Base-by-base conservation (phyloP, 2,888 invertebrate species). In the Chirona hameri region DNA sequence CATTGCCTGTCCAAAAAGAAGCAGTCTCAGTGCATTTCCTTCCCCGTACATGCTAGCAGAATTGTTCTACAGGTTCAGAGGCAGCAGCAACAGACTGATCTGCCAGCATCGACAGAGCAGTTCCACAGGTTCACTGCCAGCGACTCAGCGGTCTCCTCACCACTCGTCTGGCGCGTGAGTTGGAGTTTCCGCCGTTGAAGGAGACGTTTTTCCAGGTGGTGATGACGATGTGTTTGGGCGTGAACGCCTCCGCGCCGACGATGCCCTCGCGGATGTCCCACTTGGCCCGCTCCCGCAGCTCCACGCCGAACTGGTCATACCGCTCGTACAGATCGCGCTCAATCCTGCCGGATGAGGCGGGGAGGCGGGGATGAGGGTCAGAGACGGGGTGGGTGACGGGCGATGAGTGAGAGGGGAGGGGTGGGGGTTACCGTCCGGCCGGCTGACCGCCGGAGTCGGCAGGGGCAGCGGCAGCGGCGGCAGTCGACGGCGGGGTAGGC, bases 131-230 rank as follows among this genome's bases (percentile, higher is more conserved):
- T 39, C 39, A 39, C 39, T 5, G 39, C 2, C 52, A 9, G 18
- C 52, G 12, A 52, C 60, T 27, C 48, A 24, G 21, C n/a, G 48
- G 18, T 84, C 85, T 84, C 84, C 85, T 84, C 84, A 87, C 87
- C 83, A 85, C 86, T 85, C 86, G 85, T 65, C 85, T 85, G 52
- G 87, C 86, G 55, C 86, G 85, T 81, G 86, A 86, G 81, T 86
- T 86, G 83, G 86, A 85, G 60, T 85, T 86, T 85, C 96, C 96
- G 82, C 96, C 96, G 87, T 94, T 92, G 88, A 97, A 97, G 0
- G 96, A 95, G 89, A 98, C 93, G 88, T 98, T 98, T 88, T 95
- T 96, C 99, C 98, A 99, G 0, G 98, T 98, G 83, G 95, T 92
- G 84, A 97, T 94, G 83, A 95, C 90, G 5, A 93, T 95, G 87